Base-by-base conservation (phyloP, 2,888 invertebrate genomes). In the Slavum lentiscoides region DNA sequence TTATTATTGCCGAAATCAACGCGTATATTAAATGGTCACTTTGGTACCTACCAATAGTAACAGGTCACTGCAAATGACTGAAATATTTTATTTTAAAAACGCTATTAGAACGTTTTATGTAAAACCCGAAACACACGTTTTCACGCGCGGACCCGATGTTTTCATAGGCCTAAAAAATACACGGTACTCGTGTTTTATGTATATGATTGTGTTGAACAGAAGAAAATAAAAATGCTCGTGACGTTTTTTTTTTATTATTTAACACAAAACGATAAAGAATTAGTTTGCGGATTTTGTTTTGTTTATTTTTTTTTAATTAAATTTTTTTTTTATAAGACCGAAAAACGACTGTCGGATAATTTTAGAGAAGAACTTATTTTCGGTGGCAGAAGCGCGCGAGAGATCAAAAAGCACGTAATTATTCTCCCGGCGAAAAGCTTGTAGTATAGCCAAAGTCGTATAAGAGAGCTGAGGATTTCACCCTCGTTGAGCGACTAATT, bases 401-500 rank as follows among this genome's bases (percentile, higher is more conserved):
- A 74, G 64, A 74, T 53, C 37, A 64, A 74, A 74, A 64, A 53
- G 62, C 53, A 74, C 53, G 62, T 74, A 74, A 74, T 62, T 74
- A 49, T n/a, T 74, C 8, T 49, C 11, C 49, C 13, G 49, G 49
- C 30, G 61, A 73, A 62, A 49, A 61, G 61, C 23, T 17, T 58
- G n/a, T n/a, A n/a, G n/a, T n/a, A n/a, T n/a, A 21, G 9, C 13
- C 17, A 15, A 49, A 62, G 62, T 62, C 30, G 21, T 53, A 21
- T 43, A 49, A 73, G 49, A 49, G 49, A 62, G 55, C 1, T 9
- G 43, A 49, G 8, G 30, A 62, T 62, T 73, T 49, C 17, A 62
- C 49, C 49, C 73, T 61, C 72, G 72, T 59, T 59, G 23, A 49
- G 61, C 49, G 62, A 74, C 74, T 73, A 73, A 61, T 74, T 62